phyloP scores from a whole-genome alignment of 2,888 invertebrate genomes.

The Xanthia icteritia region DNA sequence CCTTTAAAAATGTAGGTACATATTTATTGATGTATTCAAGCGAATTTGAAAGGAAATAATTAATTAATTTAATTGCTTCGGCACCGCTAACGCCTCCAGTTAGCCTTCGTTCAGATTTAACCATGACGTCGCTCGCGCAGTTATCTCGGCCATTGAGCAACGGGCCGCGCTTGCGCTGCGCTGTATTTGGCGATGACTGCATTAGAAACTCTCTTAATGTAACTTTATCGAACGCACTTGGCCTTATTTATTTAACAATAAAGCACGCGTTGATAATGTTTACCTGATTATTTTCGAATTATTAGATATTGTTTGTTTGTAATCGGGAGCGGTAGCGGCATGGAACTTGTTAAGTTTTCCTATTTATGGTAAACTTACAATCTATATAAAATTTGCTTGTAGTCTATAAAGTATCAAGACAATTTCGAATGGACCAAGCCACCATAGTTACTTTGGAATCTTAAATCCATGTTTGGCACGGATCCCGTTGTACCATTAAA shows the following conservation, averaged over 20 bases:
- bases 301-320: conserved; percentile 58
- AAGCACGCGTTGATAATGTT: conserved; percentile 72
- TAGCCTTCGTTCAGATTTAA: conserved; percentile 87
- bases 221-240: conserved; percentile 77
- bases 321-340: conserved; percentile 36
- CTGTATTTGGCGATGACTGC: conserved; percentile 85
- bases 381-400: conserved; percentile 12
- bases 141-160: conserved; percentile 80
- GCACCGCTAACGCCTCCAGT: conserved; percentile 85
- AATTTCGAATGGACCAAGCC: conserved; percentile 5
- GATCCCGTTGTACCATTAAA: background rate
- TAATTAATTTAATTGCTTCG: conserved; percentile 86
- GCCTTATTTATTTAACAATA: conserved; percentile 77
- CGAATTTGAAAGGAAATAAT: conserved; percentile 88
- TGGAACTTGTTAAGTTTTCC: conserved; percentile 24
- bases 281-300: conserved; percentile 62
- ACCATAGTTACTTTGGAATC: background rate
- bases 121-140: conserved; percentile 81
- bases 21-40: conserved; percentile 76
- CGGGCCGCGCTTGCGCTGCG: conserved; percentile 74
- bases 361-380: conserved; percentile 38
- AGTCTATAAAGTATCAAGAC: background rate
- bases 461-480: background rate
- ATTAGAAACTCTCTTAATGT: conserved; percentile 81
- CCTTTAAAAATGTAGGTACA: conserved; percentile 45